Evolutionary conservation across 2,113 vertebrate species (phyloP), one percentile per base, ranked within the genome.

Genomic region (Dipodomys spectabilis): DNA sequence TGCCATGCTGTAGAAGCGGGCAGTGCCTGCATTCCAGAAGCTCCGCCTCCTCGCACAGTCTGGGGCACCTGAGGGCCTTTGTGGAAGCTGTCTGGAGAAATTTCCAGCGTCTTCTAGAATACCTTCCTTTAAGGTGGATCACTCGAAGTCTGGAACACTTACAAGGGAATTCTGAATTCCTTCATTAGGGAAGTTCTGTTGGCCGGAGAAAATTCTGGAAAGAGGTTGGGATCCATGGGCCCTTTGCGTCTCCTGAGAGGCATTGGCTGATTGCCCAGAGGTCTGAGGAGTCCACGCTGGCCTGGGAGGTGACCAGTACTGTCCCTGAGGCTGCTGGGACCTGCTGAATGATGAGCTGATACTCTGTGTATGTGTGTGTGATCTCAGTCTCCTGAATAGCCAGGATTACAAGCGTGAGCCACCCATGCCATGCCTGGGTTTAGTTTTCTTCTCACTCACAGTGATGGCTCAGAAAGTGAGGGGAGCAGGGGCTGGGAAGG

Each of bases 381-480:
- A 57, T 57, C 53, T 57, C 53, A 57, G 15, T 57, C 53, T 57
- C 53, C 53, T 57, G 53, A 57, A 57, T 57, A 57, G 53, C 53
- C 53, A 57, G 53, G 53, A 57, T 57, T 57, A 4, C 4, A 57
- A 13, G 53, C 53, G 15, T 57, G 53, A 57, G 12, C 15, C 16
- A 4, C 12, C 53, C 53, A 57, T 57, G 53, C 53, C 53, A 57
- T 18, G 53, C 53, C 53, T 4, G 15, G 15, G 15, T 57, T 82
- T 83, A 13, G 53, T 95, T 88, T 82, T 83, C 39, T 83, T 86
- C 19, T 87, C 28, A 44, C 16, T 22, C 16, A 60, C 22, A 67
- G 3, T 89, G 73, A 84, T 60, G 39, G 39, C 74, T 32, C 5
- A 82, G 64, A 86, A 97, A 28, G 28, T 30, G 57, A 85, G 62